Conservation (phyloP, 2,797 vertebrate genomes). For the Aulostomus chinensis region DNA sequence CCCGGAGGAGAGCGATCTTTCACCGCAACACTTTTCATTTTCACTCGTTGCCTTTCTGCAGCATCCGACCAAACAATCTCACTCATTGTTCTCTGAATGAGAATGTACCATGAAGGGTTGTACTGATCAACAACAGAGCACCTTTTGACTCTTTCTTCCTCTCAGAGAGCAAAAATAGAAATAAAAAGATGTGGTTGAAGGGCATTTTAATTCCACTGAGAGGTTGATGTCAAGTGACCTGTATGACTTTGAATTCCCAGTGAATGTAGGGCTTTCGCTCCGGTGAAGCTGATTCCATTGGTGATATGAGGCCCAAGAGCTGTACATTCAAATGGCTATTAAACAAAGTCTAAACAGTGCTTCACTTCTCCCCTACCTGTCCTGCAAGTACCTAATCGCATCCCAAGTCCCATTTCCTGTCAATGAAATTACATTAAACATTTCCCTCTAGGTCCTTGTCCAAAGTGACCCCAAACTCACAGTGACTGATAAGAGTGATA, state of each 20-base stretch:
- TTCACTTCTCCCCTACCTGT: constrained; percentile 66
- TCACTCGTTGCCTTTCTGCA: background rate
- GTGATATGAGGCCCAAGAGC: constrained; percentile 30
- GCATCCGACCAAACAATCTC: constrained; percentile 24
- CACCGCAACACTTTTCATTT: background rate
- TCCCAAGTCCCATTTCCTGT: constrained; percentile 77
- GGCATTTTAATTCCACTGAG: constrained; percentile 11
- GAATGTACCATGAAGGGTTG: constrained; percentile 8
- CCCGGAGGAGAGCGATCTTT: constrained; percentile 36
- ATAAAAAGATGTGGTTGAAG: constrained; percentile 10
- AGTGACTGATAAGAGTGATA: constrained; percentile 79
- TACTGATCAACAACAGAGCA: constrained; percentile 27
- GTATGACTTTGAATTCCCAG: constrained; percentile 18
- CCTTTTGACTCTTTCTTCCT: constrained; percentile 24
- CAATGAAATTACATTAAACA: constrained; percentile 82
- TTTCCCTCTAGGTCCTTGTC: constrained; percentile 76
- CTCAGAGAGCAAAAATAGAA: constrained; percentile 20
- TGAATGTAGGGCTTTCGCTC: constrained; percentile 9
- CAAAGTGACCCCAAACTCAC: constrained; percentile 78
- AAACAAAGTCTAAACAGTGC: constrained; percentile 58
- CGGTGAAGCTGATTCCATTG: constrained; percentile 17
- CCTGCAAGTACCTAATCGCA: constrained; percentile 70
- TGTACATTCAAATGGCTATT: constrained; percentile 58
- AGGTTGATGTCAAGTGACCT: constrained; percentile 33
- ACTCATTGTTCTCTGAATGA: constrained; percentile 41